Base-by-base conservation (phyloP, 2,797 vertebrate species). In the Clarias laeviceps region DNA sequence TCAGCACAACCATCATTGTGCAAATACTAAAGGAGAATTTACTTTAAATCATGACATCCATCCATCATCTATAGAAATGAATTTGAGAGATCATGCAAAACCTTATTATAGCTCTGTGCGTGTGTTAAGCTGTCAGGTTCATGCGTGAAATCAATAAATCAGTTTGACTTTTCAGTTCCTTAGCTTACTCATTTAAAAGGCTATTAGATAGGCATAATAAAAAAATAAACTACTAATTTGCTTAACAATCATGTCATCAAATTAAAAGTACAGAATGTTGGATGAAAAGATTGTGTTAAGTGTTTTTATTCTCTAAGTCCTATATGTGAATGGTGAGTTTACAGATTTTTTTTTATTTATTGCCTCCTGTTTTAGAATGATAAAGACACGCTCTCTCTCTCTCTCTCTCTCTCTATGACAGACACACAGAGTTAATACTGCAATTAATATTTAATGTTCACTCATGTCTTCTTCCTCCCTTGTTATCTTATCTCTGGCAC, bases 381-480 rank as follows among this genome's bases (percentile, higher is more conserved):
- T 11, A 76, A 9, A 76, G 50, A 56, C 73, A 14, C 3, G 17
- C 12, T 0, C 6, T 2, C 32, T 3, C 20, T 70, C 3, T 17
- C 6, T 56, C 50, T 2, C 27, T 12, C 27, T 12, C 74, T 22
- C 73, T 40, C 65, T 32, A 27, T 32, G 9, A 14, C 68, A 59
- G 29, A 77, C 27, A 59, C 56, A 78, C 18, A 59, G 1, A 45
- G 37, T 18, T 65, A 65, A 80, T 80, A 20, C 22, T 64, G 15
- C 20, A 20, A 80, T 80, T 65, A 65, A 80, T 80, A 65, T 80
- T 80, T 65, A 45, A 80, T 57, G 4, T 78, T 32, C 70, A 17
- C 15, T 77, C 24, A 9, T 45, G 15, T 61, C 24, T 65, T 61
- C 74, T 65, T 64, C 12, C 34, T 40, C 34, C 24, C 11, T 40